phyloP scores from a whole-genome alignment of 2,113 vertebrate genomes.

The Peromyscus leucopus region DNA sequence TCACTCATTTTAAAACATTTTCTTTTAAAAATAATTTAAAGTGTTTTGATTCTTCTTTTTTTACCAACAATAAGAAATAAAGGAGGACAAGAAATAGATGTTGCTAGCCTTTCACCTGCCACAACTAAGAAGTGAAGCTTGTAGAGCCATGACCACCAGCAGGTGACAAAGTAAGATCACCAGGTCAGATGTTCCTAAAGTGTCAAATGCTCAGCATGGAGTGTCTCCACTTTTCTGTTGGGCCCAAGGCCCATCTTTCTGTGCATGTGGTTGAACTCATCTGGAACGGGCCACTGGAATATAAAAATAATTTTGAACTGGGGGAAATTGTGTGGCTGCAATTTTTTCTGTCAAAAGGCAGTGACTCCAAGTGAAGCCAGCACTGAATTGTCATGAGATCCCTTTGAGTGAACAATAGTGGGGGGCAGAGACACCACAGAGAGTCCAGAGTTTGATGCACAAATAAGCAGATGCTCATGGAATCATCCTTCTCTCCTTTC shows the following conservation, averaged over 20 bases:
- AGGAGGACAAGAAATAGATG: background rate
- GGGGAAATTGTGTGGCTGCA: background rate
- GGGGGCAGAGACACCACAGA: background rate
- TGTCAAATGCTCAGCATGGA: background rate
- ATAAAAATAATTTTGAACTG: conserved; percentile 11
- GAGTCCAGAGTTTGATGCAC: background rate
- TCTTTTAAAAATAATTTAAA: background rate
- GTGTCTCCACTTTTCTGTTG: background rate
- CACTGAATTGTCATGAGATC: background rate
- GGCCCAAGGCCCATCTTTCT: background rate
- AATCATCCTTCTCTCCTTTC: background rate
- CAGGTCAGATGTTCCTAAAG: background rate
- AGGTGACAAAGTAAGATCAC: background rate
- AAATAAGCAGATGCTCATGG: background rate
- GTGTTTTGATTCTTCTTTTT: background rate
- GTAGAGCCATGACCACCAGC: background rate
- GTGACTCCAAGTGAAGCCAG: background rate
- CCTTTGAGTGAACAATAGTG: background rate
- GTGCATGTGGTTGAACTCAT: background rate
- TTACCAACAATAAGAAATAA: background rate
- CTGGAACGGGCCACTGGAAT: too few relatives aligned
- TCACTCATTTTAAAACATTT: background rate
- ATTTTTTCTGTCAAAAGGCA: conserved; percentile 18
- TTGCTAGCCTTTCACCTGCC: background rate
- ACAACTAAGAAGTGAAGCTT: background rate